These are phyloP conservation scores for Eristalis tenax DNA, from an alignment of 2,888 invertebrate species.

Conservation along the genomic window DNA sequence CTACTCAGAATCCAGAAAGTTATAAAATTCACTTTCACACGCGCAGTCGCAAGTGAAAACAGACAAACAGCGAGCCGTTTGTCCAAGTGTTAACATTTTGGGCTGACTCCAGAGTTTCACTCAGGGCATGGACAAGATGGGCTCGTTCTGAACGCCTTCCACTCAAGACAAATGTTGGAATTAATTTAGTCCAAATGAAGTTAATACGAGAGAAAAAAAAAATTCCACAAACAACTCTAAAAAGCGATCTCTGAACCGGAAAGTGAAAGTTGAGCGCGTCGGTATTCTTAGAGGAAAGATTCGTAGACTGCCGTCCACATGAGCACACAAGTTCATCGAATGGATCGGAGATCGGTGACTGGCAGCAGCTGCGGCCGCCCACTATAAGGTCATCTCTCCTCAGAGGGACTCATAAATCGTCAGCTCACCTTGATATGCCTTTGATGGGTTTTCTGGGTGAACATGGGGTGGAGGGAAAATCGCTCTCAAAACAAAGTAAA, in stretches of 20 bases:
- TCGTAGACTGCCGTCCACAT: background rate
- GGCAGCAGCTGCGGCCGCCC: conserved; percentile 16
- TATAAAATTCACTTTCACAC: conserved; percentile 51
- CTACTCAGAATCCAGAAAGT: conserved; percentile 38
- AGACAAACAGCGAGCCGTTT: conserved; percentile 2
- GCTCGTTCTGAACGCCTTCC: conserved; percentile 25
- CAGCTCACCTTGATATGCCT: conserved; percentile 21
- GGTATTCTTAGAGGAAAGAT: conserved; percentile 33
- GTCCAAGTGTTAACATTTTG: conserved; percentile 13
- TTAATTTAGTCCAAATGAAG: conserved; percentile 32
- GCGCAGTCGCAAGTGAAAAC: conserved; percentile 42
- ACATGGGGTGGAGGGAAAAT: conserved; percentile 18
- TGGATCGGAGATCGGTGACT: background rate
- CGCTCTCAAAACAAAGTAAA: conserved; percentile 12
- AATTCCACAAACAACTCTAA: conserved; percentile 22
- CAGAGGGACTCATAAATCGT: conserved; percentile 27
- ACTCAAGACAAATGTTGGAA: conserved; percentile 25
- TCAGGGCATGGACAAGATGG: conserved; percentile 8
- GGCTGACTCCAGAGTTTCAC: conserved; percentile 24
- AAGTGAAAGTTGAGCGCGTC: conserved; percentile 33
- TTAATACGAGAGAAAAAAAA: conserved; percentile 15
- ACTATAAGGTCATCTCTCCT: conserved; percentile 40
- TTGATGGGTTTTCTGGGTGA: conserved; percentile 9
- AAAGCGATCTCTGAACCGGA: conserved; percentile 27
- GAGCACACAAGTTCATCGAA: background rate